A percentile compares a stretch with the other conserved stretches of the same genome.
Evolutionary conservation across 2,113 vertebrate genomes (phyloP).

Genomic region (Apeltes quadracus): DNA sequence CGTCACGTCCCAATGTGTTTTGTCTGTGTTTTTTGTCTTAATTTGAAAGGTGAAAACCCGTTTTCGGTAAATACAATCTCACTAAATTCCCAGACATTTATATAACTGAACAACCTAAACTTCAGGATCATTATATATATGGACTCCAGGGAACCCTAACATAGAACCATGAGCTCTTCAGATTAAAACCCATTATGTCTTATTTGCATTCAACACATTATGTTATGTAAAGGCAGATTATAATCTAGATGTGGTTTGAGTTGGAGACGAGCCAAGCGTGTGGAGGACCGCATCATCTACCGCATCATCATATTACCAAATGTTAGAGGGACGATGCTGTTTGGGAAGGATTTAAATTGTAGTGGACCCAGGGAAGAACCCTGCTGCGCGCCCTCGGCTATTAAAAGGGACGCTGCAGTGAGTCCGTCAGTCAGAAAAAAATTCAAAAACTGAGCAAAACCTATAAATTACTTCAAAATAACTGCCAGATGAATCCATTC

Average conservation of each 20-base stretch:
- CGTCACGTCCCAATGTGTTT: constrained; percentile 19
- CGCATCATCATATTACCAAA: neutral
- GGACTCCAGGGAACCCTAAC: neutral
- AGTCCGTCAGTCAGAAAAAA: neutral
- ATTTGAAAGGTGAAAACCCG: constrained; percentile 24
- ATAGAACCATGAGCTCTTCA: neutral
- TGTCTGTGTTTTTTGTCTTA: constrained; percentile 30
- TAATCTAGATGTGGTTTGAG: neutral
- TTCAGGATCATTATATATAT: neutral
- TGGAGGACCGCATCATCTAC: neutral
- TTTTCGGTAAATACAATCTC: neutral
- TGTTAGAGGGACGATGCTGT: neutral
- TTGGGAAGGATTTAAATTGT: neutral
- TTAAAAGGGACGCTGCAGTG: neutral
- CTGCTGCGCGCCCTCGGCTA: neutral
- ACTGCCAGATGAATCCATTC: neutral
- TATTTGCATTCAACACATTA: neutral
- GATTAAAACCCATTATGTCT: neutral
- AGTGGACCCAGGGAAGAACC: neutral
- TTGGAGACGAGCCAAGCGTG: neutral
- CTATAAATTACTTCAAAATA: neutral
- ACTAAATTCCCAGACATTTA: neutral
- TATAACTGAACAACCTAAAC: neutral
- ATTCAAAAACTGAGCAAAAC: neutral
- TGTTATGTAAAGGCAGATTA: neutral